Percentiles rank a stretch among this genome's conserved stretches.
These are phyloP conservation scores for Mesocentrotus franciscanus DNA, from an alignment of 53 echinoderm and acorn worm genomes.

Conservation along the genomic window DNA sequence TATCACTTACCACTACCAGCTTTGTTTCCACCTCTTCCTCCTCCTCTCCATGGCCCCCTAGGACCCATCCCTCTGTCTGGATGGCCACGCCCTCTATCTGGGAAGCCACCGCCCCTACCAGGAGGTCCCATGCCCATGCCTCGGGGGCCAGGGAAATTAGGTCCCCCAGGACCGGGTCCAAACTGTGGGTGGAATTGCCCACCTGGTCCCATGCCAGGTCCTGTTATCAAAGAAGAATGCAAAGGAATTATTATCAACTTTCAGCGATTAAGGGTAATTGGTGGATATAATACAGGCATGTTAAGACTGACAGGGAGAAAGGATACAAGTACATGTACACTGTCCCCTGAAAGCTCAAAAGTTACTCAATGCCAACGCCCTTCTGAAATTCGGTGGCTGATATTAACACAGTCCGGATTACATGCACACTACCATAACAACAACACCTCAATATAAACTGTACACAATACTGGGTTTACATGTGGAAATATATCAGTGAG, in stretches of 20 bases:
- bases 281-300: neutral
- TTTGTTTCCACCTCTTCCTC: conserved; percentile 50
- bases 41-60: conserved; percentile 68
- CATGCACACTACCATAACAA: too few relatives aligned
- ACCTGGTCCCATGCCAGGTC: conserved; percentile 43
- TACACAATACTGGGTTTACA: too few relatives aligned
- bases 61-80: conserved; percentile 75
- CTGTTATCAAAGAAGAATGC: neutral
- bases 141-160: conserved; percentile 58
- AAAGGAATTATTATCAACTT: neutral
- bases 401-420: too few relatives aligned
- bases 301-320: too few relatives aligned
- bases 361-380: too few relatives aligned
- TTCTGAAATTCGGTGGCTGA: too few relatives aligned
- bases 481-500: too few relatives aligned
- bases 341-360: too few relatives aligned
- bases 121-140: conserved; percentile 55
- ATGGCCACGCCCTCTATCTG: conserved; percentile 6
- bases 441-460: too few relatives aligned
- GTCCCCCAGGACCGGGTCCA: conserved; percentile 54
- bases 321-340: too few relatives aligned
- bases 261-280: neutral
- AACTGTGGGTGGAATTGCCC: conserved; percentile 2
- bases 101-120: conserved; percentile 66
- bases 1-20: conserved; percentile 48